Conservation (phyloP, 2,797 vertebrate genomes). For the Chloroceryle inda region DNA sequence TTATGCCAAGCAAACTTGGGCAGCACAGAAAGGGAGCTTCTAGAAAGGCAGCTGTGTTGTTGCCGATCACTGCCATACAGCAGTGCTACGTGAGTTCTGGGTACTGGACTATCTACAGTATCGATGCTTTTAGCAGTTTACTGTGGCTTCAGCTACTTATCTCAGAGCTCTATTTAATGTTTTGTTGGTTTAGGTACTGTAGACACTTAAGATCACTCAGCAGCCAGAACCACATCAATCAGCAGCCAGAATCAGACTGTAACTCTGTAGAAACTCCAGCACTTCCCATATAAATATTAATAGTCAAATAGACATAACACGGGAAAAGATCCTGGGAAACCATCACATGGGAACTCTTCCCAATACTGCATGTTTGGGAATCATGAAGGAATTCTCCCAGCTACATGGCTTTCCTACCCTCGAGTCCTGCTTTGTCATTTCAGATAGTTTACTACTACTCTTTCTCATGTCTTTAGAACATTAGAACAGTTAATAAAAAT, state of each 20-base stretch:
- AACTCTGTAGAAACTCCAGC: background rate
- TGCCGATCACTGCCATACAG: too few relatives aligned
- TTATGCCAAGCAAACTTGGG: too few relatives aligned
- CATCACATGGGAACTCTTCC: background rate
- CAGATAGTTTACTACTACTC: background rate
- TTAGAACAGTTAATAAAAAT: background rate
- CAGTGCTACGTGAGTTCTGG: background rate
- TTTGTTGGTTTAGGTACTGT: background rate
- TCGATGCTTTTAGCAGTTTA: background rate
- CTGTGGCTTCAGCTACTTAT: background rate
- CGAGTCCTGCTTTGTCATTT: background rate
- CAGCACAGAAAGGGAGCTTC: too few relatives aligned
- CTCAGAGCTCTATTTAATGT: background rate
- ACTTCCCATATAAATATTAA: background rate
- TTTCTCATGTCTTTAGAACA: background rate
- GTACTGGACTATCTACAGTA: background rate
- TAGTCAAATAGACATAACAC: background rate
- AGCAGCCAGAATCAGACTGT: background rate
- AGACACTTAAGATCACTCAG: background rate
- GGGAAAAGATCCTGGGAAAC: background rate
- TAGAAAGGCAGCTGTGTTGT: too few relatives aligned
- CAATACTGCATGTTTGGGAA: background rate
- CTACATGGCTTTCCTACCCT: background rate
- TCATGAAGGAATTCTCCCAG: background rate
- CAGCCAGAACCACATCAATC: background rate